Evolutionary conservation across 2,797 vertebrate species (phyloP).

Genomic region (Malacoctenus gilli): DNA sequence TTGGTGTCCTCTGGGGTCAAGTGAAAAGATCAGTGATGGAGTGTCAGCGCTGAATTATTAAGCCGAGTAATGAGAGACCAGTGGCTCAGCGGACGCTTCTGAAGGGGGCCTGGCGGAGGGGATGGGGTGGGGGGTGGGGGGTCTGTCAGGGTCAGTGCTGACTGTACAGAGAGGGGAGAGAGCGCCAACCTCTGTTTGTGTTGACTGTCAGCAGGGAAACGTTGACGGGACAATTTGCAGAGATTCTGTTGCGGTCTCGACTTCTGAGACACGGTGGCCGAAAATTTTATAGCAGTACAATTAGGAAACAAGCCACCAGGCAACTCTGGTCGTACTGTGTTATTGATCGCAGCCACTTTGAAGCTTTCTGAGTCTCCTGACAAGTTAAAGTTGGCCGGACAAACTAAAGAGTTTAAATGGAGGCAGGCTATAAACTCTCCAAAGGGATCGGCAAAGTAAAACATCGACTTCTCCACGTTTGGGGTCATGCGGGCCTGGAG

Average conservation of each 20-base stretch:
- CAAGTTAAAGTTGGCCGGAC: too few relatives aligned
- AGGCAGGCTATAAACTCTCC: too few relatives aligned
- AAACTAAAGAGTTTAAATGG: too few relatives aligned
- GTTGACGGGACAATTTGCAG: not conserved
- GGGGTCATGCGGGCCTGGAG: too few relatives aligned
- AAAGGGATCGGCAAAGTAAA: too few relatives aligned
- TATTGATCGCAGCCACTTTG: too few relatives aligned
- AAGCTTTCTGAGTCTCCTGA: too few relatives aligned
- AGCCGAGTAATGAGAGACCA: constrained; percentile 56
- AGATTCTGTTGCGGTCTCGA: constrained; percentile 1
- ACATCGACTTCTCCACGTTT: too few relatives aligned
- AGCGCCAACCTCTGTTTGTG: not conserved
- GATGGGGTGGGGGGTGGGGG: too few relatives aligned
- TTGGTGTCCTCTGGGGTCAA: constrained; percentile 51
- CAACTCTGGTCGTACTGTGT: too few relatives aligned
- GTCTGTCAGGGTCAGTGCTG: constrained; percentile 24
- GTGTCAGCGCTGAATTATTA: constrained; percentile 68
- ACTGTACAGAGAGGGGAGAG: constrained; percentile 1
- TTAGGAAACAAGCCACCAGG: too few relatives aligned
- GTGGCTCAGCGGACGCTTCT: constrained; percentile 34
- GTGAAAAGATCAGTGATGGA: constrained; percentile 53
- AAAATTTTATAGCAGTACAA: too few relatives aligned
- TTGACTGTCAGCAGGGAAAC: constrained; percentile 7
- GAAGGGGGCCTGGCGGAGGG: constrained; percentile 21
- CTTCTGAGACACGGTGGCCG: not conserved